These are phyloP conservation scores for Odocoileus virginianus DNA, from an alignment of 2,113 vertebrate genomes.

Conservation along the genomic window DNA sequence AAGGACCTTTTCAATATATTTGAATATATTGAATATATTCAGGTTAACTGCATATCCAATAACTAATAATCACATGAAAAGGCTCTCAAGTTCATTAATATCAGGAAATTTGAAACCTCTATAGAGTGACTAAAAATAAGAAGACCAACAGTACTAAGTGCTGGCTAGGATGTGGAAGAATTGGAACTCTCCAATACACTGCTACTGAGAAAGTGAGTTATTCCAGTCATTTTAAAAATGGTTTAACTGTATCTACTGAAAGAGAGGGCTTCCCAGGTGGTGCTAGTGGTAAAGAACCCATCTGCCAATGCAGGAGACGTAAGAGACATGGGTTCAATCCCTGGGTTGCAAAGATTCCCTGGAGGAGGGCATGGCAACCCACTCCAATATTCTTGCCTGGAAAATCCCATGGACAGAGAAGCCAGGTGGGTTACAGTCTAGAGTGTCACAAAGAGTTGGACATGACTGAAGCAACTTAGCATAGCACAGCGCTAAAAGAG, in stretches of 20 bases:
- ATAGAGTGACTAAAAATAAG: neutral
- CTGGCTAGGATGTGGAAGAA: neutral
- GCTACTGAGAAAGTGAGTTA: neutral
- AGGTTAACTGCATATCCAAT: neutral
- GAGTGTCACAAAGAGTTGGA: neutral
- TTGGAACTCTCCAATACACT: neutral
- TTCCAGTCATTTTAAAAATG: neutral
- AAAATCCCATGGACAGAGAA: neutral
- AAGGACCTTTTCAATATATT: neutral
- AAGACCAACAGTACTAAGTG: neutral
- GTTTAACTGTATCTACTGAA: neutral
- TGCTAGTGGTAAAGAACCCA: neutral
- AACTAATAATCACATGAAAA: neutral
- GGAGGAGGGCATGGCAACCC: neutral
- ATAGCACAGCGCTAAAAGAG: neutral
- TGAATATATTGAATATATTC: neutral
- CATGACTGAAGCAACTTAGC: neutral
- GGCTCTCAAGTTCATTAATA: neutral
- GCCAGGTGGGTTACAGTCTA: fast-evolving
- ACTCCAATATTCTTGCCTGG: neutral
- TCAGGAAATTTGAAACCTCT: neutral
- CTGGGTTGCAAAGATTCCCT: neutral
- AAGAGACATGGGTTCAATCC: neutral
- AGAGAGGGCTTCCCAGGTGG: neutral
- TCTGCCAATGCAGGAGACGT: neutral